Evolutionary conservation across 2,888 invertebrate genomes (phyloP), one percentile per base, ranked within the genome.

Genomic region (Mesorhabditis spiculigera): DNA sequence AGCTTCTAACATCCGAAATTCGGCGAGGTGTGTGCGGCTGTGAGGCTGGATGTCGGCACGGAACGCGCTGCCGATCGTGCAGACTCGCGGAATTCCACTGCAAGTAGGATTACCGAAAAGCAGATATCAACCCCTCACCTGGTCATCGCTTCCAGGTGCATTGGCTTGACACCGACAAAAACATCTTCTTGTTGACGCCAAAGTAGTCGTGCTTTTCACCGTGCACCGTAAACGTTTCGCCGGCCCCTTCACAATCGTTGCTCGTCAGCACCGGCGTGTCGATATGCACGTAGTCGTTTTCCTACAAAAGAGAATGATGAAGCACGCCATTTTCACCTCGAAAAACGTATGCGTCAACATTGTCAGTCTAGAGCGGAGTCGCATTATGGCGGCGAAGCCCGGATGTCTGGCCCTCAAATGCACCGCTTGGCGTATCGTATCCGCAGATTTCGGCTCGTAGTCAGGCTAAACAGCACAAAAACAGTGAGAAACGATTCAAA

Each of bases 221-320:
- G 63, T 28, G 66, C n/a, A 86, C 91, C 71, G 89, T 88, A 85
- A 96, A 96, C 0, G 92, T 90, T 88, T 98, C 95, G 0, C 96
- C 96, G 42, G 93, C 96, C 0, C 97, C 97, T 89, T 98, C 98
- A 87, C 96, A 97, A 87, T 98, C 97, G 88, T 95, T 96, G 13
- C 93, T 91, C 5, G 97, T 96, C 50, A 98, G 86, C 66, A 90
- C 84, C 0, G 98, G 98, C 0, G 95, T 92, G 82, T 95, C 91
- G 50, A 97, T 90, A 79, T 92, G 85, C 45, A 84, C 73, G 73
- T 84, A 88, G 4, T 84, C 85, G 42, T 85, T 75, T 4, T 85
- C 74, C 87, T 87, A 74, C 45, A 83, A 72, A 28, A 16, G 13
- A 6, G 28, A 43, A 13, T 8, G 8, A 45, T 63, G 41, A 62